Evolutionary conservation across 2,888 invertebrate species (phyloP), one percentile per base, ranked within the genome.

Genomic region (Dorcus hopei): DNA sequence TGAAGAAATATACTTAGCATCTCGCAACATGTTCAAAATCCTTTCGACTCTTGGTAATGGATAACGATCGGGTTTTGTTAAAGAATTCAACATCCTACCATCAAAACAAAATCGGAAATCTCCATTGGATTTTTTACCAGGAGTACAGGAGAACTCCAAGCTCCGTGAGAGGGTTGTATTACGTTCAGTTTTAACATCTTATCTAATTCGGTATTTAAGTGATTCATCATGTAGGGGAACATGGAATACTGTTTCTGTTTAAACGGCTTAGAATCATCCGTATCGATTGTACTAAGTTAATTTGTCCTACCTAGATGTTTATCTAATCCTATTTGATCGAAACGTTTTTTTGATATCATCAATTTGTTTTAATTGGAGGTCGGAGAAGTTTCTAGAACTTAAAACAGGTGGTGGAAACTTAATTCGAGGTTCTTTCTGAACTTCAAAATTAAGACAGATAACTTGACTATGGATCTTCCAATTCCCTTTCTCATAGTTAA

Each of bases 41-140:
- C 54, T 33, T n/a, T 61, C 62, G 1, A 72, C 58, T 9, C 53
- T 51, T 2, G 68, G 70, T 2, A 72, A 48, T 1, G 70, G 72
- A 51, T 69, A 70, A 9, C 63, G 54, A 55, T 70, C 66, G n/a
- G 60, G 39, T 59, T 67, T 65, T 1, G 70, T 69, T 7, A 67
- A 54, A 2, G 61, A 56, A 51, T 70, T 72, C 0, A 70, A 51
- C 39, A 62, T 62, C 23, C 70, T 43, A 11, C 65, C 64, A 55
- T 71, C 68, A 47, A n/a, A n/a, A n/a, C n/a, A n/a, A n/a, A n/a
- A n/a, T n/a, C n/a, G n/a, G n/a, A n/a, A n/a, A n/a, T n/a, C 61
- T 8, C 65, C 66, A 51, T 61, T 49, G 33, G 38, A 43, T 52
- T 72, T 72, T 16, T 63, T 65, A 68, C 65, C 11, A 70, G 50